A percentile compares a stretch with the other conserved stretches of the same genome.
Conservation (phyloP, 2,797 vertebrate genomes). For the Pelochelys cantorii region DNA sequence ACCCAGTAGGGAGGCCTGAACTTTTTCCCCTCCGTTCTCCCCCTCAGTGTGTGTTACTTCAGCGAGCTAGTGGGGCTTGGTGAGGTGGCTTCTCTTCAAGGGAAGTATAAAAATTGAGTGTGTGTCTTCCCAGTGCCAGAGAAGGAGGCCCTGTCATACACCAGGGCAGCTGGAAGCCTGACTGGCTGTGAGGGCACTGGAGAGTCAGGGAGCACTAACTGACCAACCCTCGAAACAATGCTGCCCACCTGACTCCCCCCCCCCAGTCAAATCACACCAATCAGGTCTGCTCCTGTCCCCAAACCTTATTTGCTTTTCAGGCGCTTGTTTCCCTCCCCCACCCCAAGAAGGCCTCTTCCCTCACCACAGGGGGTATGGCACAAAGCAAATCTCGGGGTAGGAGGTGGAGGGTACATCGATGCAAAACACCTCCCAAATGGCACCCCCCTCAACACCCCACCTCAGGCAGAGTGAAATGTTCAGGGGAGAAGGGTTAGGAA, state of each 20-base stretch:
- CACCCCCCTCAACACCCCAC: neutral
- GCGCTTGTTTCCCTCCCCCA: neutral
- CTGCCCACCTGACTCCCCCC: neutral
- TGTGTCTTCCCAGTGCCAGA: neutral
- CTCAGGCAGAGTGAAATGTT: neutral
- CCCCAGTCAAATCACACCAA: neutral
- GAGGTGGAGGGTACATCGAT: neutral
- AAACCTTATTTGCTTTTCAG: neutral
- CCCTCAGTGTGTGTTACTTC: neutral
- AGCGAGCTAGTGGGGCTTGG: neutral
- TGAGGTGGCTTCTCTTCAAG: neutral
- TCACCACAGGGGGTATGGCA: neutral
- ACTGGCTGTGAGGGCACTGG: too few relatives aligned
- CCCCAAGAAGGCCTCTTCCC: neutral
- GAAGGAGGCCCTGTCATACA: neutral
- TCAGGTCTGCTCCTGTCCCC: neutral
- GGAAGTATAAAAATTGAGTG: neutral
- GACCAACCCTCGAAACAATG: neutral
- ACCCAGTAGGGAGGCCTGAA: neutral
- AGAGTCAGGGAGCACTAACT: neutral
- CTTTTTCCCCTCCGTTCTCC: neutral
- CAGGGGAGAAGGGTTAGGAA: neutral
- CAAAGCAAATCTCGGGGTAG: too few relatives aligned
- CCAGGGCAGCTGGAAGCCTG: neutral
- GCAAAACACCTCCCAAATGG: neutral